Conservation (phyloP, 1,140 invertebrate genomes). For the Dolichoris vasculosae region DNA sequence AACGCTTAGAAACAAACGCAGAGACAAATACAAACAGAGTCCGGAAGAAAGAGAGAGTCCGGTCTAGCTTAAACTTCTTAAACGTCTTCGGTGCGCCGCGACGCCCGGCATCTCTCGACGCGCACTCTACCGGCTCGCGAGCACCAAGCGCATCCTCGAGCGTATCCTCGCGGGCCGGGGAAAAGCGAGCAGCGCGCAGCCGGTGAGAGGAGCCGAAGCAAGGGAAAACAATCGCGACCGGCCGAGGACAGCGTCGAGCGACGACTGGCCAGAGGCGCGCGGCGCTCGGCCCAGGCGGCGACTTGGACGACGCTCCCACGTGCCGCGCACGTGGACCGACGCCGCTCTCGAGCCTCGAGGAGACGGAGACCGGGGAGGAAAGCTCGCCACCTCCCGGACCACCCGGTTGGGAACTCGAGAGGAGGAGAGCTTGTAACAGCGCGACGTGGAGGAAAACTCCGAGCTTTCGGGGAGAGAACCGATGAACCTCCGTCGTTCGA, state of each 20-base stretch:
- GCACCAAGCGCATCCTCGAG: background rate
- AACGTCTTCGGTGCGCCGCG: too few species aligned
- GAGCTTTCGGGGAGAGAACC: too few species aligned
- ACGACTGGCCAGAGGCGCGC: slow-evolving; percentile 8
- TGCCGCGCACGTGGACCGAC: background rate
- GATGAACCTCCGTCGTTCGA: too few species aligned
- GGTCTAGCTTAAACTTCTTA: background rate
- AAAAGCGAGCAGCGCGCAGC: background rate
- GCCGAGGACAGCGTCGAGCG: slow-evolving; percentile 34
- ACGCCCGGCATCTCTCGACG: background rate
- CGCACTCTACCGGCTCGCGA: background rate
- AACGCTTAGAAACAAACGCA: too few species aligned
- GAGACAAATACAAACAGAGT: too few species aligned
- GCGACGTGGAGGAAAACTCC: background rate
- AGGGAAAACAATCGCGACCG: slow-evolving; percentile 16
- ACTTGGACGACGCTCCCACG: background rate
- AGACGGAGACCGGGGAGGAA: background rate
- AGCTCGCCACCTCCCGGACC: background rate
- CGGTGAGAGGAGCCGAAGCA: background rate
- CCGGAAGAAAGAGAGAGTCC: too few species aligned
- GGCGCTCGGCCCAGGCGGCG: background rate
- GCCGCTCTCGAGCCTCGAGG: too few species aligned
- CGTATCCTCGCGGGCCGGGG: background rate
- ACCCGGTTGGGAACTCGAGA: too few species aligned
- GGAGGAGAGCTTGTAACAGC: too few species aligned